These are phyloP conservation scores for Pimpla rufipes DNA, from an alignment of 2,888 invertebrate genomes.

Conservation along the genomic window DNA sequence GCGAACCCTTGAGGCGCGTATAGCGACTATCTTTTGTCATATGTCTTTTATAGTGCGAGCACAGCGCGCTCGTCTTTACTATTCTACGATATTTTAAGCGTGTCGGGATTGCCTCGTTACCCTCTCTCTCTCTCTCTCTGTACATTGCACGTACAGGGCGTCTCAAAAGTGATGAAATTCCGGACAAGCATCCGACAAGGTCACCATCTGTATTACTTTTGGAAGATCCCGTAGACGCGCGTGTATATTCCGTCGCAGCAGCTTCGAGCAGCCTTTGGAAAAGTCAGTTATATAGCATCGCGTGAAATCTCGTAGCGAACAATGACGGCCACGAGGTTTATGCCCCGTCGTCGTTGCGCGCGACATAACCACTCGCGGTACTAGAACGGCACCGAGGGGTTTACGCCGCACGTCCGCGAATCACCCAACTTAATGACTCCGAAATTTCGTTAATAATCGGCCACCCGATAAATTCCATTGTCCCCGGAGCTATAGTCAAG, in stretches of 20 bases:
- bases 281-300: conserved; percentile 37
- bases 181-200: background rate
- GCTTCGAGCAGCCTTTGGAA: conserved; percentile 6
- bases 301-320: conserved; percentile 55
- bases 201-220: background rate
- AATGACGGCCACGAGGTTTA: conserved; percentile 37
- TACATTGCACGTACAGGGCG: too few relatives aligned
- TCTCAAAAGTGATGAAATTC: too few relatives aligned
- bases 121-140: conserved; percentile 2
- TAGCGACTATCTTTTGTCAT: background rate
- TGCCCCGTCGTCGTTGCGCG: background rate
- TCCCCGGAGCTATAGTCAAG: conserved; percentile 41
- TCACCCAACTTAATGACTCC: conserved; percentile 61
- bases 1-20: background rate
- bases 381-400: conserved; percentile 28
- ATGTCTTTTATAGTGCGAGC: background rate
- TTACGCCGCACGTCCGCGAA: conserved; percentile 26
- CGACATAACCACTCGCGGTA: conserved; percentile 22
- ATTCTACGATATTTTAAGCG: conserved; percentile 49
- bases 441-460: conserved; percentile 63
- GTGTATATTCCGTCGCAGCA: background rate
- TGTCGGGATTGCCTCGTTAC: conserved; percentile 29
- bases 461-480: conserved; percentile 62
- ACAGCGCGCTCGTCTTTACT: conserved; percentile 1
- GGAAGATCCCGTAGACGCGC: background rate